A percentile compares a stretch with the other conserved stretches of the same genome.
These are phyloP conservation scores for Brachionus manjavacas DNA, from an alignment of 1,140 invertebrate species.

Conservation along the genomic window DNA sequence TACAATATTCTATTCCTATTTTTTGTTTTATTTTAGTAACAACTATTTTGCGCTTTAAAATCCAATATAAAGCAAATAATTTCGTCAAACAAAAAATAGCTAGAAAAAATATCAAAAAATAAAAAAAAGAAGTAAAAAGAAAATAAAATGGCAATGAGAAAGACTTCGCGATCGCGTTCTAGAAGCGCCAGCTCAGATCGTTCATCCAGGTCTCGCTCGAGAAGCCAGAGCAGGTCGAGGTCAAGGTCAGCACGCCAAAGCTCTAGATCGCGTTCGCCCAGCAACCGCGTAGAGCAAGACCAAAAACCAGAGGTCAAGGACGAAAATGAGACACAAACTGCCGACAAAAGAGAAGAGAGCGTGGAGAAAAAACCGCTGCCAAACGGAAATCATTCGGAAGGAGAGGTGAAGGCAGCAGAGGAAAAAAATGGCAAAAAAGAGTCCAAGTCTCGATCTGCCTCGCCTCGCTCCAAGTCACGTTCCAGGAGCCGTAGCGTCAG, in stretches of 20 bases:
- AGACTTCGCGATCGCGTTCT: not conserved
- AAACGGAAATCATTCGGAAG: not conserved
- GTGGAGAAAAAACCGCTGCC: not conserved
- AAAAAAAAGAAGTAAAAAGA: not conserved
- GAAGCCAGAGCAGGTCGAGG: not conserved
- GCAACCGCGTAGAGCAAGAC: not conserved
- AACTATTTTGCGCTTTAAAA: slow-evolving; percentile 9
- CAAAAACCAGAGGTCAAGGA: not conserved
- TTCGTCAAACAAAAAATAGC: not conserved
- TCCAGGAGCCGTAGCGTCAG: not conserved
- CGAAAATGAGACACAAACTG: not conserved
- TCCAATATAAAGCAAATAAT: not conserved
- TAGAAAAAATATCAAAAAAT: not conserved
- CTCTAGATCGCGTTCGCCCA: not conserved
- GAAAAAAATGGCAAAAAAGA: not conserved
- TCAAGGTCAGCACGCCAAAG: not conserved
- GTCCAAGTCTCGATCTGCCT: not conserved
- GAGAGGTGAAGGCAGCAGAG: not conserved
- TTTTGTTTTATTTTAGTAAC: not conserved
- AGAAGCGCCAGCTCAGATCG: not conserved
- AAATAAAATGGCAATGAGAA: slow-evolving; percentile 2
- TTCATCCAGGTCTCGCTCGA: not conserved
- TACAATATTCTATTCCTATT: slow-evolving; percentile 20
- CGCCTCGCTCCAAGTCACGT: not conserved
- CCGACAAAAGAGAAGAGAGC: not conserved